Evolutionary conservation across 2,888 invertebrate species (phyloP).

Genomic region (Pollenia labialis): DNA sequence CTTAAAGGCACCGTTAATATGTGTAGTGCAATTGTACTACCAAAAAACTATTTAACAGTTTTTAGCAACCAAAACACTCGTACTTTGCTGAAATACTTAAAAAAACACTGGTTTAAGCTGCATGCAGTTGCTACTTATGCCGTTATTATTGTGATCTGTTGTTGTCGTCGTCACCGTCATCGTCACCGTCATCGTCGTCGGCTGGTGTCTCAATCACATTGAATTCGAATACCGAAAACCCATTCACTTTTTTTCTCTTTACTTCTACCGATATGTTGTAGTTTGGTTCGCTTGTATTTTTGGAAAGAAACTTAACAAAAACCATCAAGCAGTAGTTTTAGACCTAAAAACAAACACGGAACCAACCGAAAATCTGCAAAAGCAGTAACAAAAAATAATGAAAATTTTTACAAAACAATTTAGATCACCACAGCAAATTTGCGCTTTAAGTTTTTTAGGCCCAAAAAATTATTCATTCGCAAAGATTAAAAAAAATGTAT

Average conservation of each 20-base stretch:
- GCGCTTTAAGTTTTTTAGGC: conserved; percentile 42
- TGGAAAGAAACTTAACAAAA: conserved; percentile 39
- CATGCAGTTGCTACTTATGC: conserved; percentile 39
- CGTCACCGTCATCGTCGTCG: conserved; percentile 11
- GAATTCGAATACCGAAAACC: conserved; percentile 60
- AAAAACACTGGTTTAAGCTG: conserved; percentile 40
- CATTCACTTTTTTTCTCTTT: conserved; percentile 68
- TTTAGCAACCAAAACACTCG: conserved; percentile 32
- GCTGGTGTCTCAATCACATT: conserved; percentile 71
- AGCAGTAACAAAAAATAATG: conserved; percentile 5
- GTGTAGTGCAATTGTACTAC: conserved; percentile 30
- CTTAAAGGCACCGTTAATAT: conserved; percentile 67
- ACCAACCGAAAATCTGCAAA: neutral
- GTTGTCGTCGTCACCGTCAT: conserved; percentile 19
- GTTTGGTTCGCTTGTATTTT: conserved; percentile 3
- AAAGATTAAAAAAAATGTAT: conserved; percentile 13
- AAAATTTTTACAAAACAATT: conserved; percentile 32
- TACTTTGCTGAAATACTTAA: conserved; percentile 3
- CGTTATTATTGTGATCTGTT: conserved; percentile 49
- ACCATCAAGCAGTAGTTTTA: conserved; percentile 2
- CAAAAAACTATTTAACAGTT: conserved; percentile 67
- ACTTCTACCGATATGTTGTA: neutral
- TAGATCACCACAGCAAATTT: conserved; percentile 40
- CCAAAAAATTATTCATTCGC: conserved; percentile 34
- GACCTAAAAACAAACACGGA: conserved; percentile 53